Percentiles rank a stretch among this genome's conserved stretches.
Evolutionary conservation across 2,797 vertebrate genomes (phyloP).

Genomic region (Tachyglossus aculeatus): DNA sequence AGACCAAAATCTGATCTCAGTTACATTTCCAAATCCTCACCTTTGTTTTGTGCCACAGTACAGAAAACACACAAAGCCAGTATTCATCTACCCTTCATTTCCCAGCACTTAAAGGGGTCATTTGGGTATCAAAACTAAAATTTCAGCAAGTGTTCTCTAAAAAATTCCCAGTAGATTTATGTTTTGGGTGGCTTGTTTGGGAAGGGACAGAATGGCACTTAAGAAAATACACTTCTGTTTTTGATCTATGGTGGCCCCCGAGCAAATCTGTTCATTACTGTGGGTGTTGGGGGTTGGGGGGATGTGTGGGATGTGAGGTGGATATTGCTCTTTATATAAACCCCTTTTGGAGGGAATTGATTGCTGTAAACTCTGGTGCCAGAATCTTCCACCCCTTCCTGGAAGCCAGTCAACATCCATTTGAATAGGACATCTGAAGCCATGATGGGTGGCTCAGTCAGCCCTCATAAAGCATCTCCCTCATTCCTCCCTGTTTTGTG

Average conservation of each 20-base stretch:
- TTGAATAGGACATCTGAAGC: background rate
- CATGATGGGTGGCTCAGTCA: background rate
- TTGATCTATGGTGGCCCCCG: background rate
- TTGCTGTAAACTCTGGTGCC: fast-evolving
- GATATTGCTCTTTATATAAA: background rate
- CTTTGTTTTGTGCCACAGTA: background rate
- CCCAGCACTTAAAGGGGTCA: background rate
- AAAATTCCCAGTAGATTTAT: too few relatives aligned
- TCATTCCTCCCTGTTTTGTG: background rate
- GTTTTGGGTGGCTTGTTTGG: too few relatives aligned
- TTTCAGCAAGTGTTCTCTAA: background rate
- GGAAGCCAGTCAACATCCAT: background rate
- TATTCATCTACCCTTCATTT: background rate
- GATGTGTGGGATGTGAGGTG: too few relatives aligned
- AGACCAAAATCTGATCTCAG: too few relatives aligned
- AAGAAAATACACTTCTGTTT: background rate
- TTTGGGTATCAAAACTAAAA: background rate
- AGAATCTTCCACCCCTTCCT: background rate
- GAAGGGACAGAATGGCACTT: too few relatives aligned
- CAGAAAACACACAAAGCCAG: background rate
- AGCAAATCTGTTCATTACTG: too few relatives aligned
- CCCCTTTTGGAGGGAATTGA: background rate
- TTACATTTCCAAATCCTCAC: too few relatives aligned
- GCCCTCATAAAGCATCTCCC: background rate
- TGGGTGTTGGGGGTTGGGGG: too few relatives aligned